These are phyloP conservation scores for Sebastes nivosus DNA, from an alignment of 2,797 vertebrate species.

Conservation along the genomic window DNA sequence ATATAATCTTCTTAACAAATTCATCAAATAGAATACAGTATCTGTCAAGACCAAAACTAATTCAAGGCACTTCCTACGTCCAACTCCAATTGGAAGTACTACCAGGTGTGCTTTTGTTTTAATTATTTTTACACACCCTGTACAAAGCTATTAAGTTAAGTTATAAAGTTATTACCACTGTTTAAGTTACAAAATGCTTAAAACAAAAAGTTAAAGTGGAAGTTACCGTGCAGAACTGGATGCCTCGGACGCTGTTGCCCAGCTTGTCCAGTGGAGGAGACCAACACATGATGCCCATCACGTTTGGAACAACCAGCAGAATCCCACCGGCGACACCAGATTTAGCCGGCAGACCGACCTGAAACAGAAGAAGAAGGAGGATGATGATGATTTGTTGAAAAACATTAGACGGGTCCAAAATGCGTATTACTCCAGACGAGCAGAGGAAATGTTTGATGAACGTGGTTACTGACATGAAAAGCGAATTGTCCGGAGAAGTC, in stretches of 20 bases:
- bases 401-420: background rate
- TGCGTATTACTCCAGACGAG: background rate
- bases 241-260: slow-evolving; percentile 96
- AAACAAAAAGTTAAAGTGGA: background rate
- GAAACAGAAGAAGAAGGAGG: background rate
- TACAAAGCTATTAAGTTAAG: no score
- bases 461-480: slow-evolving; percentile 89
- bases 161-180: no score
- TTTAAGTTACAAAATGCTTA: background rate
- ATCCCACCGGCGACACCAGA: slow-evolving; percentile 96
- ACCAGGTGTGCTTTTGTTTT: no score
- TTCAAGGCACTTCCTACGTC: no score
- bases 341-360: slow-evolving; percentile 97
- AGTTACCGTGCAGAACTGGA: slow-evolving; percentile 96
- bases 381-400: background rate
- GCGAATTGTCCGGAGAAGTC: slow-evolving; percentile 99
- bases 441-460: background rate
- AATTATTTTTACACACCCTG: no score
- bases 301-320: slow-evolving; percentile 96
- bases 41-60: no score
- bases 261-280: slow-evolving; percentile 97
- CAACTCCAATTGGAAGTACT: no score
- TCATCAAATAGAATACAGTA: background rate
- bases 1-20: background rate
- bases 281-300: slow-evolving; percentile 99